phyloP scores from a whole-genome alignment of 92 coral and sea anemone species.

The Siderastrea siderea region DNA sequence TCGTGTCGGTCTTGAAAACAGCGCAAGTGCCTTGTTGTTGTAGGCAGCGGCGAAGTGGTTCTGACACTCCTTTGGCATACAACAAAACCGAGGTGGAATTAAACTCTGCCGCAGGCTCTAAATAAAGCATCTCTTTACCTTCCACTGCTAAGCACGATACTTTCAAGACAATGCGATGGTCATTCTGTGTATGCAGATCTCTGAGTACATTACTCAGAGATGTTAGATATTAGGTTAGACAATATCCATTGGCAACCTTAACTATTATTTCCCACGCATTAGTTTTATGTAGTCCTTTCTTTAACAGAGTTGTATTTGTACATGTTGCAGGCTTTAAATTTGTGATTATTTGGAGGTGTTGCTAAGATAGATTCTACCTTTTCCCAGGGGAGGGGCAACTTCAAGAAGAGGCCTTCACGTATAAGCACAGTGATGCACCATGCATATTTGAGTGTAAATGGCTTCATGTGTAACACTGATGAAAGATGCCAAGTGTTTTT shows the following conservation, averaged over 20 bases:
- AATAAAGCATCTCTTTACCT: too few relatives aligned
- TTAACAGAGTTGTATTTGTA: not conserved
- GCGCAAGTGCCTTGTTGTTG: too few relatives aligned
- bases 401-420: conserved; percentile 67
- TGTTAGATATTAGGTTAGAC: not conserved
- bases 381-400: conserved; percentile 81
- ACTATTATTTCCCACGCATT: too few relatives aligned
- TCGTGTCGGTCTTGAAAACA: too few relatives aligned
- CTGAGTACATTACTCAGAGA: not conserved
- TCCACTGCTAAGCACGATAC: too few relatives aligned
- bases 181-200: too few relatives aligned
- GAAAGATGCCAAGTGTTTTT: conserved; percentile 92
- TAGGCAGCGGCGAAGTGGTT: too few relatives aligned
- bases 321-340: not conserved
- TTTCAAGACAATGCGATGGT: too few relatives aligned
- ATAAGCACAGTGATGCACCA: conserved; percentile 81
- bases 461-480: conserved; percentile 85
- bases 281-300: not conserved
- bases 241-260: too few relatives aligned
- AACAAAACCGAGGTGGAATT: too few relatives aligned
- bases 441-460: conserved; percentile 77
- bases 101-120: too few relatives aligned
- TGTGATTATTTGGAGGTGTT: not conserved
- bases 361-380: not conserved
- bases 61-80: too few relatives aligned